Evolutionary conservation across 2,113 vertebrate species (phyloP).

Genomic region (Boulengeromyrus knoepffleri): DNA sequence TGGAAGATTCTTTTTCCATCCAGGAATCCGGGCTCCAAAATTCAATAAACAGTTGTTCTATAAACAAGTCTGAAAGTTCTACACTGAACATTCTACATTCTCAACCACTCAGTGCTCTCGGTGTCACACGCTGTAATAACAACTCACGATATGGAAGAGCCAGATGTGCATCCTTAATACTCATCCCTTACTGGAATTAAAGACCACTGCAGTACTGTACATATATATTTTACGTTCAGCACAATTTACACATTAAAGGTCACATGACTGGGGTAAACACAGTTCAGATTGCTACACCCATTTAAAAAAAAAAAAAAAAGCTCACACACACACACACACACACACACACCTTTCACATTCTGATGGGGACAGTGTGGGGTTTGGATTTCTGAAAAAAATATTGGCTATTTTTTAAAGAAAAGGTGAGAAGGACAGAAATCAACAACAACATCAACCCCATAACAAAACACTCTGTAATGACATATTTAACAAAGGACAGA

Average conservation of each 20-base stretch:
- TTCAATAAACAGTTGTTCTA: neutral
- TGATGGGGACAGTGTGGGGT: slow-evolving; percentile 19
- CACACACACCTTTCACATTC: neutral
- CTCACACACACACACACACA: neutral
- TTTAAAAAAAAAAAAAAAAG: neutral
- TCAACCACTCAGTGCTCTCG: neutral
- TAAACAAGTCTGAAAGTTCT: neutral
- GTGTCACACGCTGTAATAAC: neutral
- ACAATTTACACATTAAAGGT: slow-evolving; percentile 4
- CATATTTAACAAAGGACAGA: slow-evolving; percentile 29
- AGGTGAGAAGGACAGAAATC: slow-evolving; percentile 7
- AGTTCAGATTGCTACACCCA: neutral
- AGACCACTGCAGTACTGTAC: neutral
- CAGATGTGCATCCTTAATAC: neutral
- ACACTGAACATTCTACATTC: neutral
- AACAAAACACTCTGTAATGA: slow-evolving; percentile 22
- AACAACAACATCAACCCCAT: neutral
- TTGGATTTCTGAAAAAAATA: slow-evolving; percentile 20
- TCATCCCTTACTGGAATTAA: neutral
- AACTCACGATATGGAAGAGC: neutral
- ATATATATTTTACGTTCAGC: neutral
- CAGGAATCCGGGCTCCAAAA: neutral
- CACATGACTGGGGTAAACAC: too few species aligned
- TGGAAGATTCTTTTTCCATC: neutral
- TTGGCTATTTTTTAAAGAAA: neutral